phyloP scores from a whole-genome alignment of 2,113 vertebrate species.

The Centropus unirufus region DNA sequence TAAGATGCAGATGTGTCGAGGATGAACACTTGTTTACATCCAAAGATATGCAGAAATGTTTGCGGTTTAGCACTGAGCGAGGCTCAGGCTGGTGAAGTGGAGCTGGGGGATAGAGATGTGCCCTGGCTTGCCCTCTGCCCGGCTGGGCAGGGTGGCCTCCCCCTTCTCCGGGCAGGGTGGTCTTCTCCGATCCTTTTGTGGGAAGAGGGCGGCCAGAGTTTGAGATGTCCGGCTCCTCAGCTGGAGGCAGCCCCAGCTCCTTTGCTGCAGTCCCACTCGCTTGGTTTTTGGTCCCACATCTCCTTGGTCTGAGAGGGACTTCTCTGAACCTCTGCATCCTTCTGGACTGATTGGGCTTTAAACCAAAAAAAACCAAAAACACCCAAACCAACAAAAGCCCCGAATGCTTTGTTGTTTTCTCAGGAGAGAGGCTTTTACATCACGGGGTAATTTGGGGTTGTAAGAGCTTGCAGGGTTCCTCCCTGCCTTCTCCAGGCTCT shows the following conservation, averaged over 20 bases:
- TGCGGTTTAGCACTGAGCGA: not conserved
- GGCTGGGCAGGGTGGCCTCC: not conserved
- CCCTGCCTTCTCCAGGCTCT: not conserved
- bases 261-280: not conserved
- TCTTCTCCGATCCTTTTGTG: not conserved
- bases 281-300: not conserved
- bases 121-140: not conserved
- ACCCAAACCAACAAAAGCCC: not conserved
- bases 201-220: no score
- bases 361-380: not conserved
- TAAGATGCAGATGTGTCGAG: not conserved
- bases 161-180: fast-evolving
- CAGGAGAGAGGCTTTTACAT: not conserved
- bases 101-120: not conserved
- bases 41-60: not conserved
- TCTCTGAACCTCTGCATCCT: not conserved
- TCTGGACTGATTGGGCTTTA: not conserved
- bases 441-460: not conserved
- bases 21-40: not conserved
- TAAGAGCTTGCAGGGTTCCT: not conserved
- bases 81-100: not conserved
- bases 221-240: not conserved
- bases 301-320: not conserved
- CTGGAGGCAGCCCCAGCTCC: not conserved
- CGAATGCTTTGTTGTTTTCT: not conserved